A percentile compares a stretch with the other conserved stretches of the same genome.
Evolutionary conservation across 1,140 invertebrate genomes (phyloP).

Genomic region (Patella vulgata): DNA sequence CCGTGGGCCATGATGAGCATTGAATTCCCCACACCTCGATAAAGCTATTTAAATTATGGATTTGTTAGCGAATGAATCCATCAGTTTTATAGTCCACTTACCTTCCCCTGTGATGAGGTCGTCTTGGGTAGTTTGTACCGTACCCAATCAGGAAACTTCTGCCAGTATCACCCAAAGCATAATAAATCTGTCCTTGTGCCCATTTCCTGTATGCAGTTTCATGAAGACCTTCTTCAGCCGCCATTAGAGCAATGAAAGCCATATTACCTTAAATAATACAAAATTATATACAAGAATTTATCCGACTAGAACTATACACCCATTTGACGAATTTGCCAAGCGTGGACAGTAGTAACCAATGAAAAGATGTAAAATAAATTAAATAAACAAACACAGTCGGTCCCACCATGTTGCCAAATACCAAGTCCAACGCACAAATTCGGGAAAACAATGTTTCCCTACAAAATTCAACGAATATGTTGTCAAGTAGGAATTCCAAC

Average conservation of each 20-base stretch:
- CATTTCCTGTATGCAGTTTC: slow-evolving; percentile 64
- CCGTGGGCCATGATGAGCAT: too few species aligned
- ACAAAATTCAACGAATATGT: too few species aligned
- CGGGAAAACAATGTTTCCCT: too few species aligned
- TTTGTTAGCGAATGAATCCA: too few species aligned
- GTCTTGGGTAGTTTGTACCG: slow-evolving; percentile 71
- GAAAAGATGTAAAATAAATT: neutral
- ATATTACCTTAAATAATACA: slow-evolving; percentile 25
- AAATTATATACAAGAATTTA: neutral
- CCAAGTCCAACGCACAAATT: neutral
- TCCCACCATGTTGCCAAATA: neutral
- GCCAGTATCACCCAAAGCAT: slow-evolving; percentile 72
- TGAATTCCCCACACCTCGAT: too few species aligned
- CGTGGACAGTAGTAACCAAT: neutral
- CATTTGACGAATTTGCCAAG: neutral
- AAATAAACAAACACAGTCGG: neutral
- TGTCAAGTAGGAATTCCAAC: too few species aligned
- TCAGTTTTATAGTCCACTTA: too few species aligned
- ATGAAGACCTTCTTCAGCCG: slow-evolving; percentile 27
- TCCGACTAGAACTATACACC: neutral
- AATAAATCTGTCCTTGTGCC: slow-evolving; percentile 73
- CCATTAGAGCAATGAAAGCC: slow-evolving; percentile 29
- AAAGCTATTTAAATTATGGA: too few species aligned
- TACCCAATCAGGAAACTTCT: slow-evolving; percentile 75
- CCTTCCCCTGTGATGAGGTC: slow-evolving; percentile 52